Conservation (phyloP, 2,797 vertebrate species). For the Liasis olivaceus region DNA sequence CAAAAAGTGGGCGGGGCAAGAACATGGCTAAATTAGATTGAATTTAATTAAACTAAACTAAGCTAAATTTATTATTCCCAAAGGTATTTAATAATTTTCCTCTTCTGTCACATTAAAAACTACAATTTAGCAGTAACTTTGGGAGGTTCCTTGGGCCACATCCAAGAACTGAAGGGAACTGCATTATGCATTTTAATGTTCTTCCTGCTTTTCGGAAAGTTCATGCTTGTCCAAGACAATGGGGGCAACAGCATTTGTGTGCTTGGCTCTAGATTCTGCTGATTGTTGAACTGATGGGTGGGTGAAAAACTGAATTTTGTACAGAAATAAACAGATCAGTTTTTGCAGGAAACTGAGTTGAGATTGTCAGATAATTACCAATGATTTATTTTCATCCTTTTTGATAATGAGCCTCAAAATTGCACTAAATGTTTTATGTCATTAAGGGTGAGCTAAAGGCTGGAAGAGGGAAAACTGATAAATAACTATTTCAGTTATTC, state of each 20-base stretch:
- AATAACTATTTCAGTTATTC: neutral
- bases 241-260: neutral
- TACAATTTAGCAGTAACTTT: neutral
- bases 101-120: neutral
- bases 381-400: neutral
- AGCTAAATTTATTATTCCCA: neutral
- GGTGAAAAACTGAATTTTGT: neutral
- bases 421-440: neutral
- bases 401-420: neutral
- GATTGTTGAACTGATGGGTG: neutral
- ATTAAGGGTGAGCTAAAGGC: neutral
- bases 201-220: neutral
- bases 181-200: neutral
- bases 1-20: neutral
- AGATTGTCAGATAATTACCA: neutral
- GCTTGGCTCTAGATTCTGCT: neutral
- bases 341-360: neutral
- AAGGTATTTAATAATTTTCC: neutral
- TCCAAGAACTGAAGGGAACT: neutral
- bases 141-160: neutral
- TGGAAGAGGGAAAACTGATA: neutral
- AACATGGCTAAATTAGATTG: neutral
- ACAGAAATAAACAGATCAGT: neutral
- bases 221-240: neutral
- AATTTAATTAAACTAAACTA: neutral